phyloP scores from a whole-genome alignment of 2,113 vertebrate species.

The Barnardius zonarius region DNA sequence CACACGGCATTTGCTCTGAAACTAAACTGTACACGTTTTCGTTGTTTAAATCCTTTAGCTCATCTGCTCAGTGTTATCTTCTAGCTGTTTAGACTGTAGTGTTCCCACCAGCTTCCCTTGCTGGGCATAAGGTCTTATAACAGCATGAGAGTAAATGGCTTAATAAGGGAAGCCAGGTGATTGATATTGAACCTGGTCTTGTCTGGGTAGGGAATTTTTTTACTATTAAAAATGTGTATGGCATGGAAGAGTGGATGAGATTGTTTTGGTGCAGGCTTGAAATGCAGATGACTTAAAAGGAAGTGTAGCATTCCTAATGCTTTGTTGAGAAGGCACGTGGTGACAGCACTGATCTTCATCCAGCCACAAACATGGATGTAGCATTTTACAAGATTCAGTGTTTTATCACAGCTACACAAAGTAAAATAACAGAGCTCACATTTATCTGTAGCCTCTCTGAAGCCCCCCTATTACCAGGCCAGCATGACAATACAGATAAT shows the following conservation, averaged over 20 bases:
- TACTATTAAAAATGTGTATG: neutral
- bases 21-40: neutral
- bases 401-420: neutral
- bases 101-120: neutral
- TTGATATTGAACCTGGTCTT: neutral
- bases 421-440: neutral
- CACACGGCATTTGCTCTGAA: neutral
- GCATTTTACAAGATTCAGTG: neutral
- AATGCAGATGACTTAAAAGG: neutral
- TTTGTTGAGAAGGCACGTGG: neutral
- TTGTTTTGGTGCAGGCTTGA: neutral
- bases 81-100: neutral
- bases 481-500: neutral
- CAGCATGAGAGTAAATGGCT: neutral
- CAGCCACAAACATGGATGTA: neutral
- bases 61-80: neutral
- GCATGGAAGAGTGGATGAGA: neutral
- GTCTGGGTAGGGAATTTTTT: neutral
- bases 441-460: neutral
- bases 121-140: neutral
- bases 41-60: constrained; percentile 1
- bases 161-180: neutral
- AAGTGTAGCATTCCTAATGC: neutral
- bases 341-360: neutral
- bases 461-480: neutral